Conservation (phyloP, 2,888 invertebrate genomes). For the Mesopsocus fuscifrons region DNA sequence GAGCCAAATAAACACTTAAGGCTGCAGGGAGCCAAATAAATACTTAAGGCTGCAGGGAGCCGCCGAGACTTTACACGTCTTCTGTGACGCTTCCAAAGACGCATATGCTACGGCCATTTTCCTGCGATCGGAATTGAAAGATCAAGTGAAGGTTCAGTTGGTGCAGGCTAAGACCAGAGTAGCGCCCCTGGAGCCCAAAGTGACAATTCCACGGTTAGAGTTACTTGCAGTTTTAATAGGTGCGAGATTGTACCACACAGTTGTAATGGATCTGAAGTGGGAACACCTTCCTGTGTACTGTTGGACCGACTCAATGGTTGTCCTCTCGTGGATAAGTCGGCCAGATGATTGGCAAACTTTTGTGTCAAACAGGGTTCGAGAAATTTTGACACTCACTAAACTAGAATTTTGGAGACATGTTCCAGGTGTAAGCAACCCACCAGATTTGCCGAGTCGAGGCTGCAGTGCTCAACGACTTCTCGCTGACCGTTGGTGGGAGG, state of each 20-base stretch:
- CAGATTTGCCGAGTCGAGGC: conserved; percentile 17
- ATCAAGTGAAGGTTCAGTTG: conserved; percentile 15
- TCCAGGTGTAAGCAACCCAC: conserved; percentile 15
- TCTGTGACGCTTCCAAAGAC: conserved; percentile 18
- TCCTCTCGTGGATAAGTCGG: conserved; percentile 15
- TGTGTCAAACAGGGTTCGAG: conserved; percentile 15
- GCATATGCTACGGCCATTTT: conserved; percentile 19
- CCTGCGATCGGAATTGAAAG: conserved; percentile 15
- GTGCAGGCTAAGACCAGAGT: conserved; percentile 18
- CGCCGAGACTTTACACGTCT: conserved; percentile 17
- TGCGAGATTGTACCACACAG: conserved; percentile 1
- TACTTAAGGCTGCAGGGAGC: too few species aligned
- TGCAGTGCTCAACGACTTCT: conserved; percentile 9
- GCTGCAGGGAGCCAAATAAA: too few species aligned
- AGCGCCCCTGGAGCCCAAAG: conserved; percentile 13
- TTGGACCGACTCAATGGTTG: conserved; percentile 15
- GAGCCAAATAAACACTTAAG: too few species aligned
- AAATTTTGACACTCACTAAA: conserved; percentile 13
- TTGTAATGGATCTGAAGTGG: conserved; percentile 5
- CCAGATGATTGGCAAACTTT: conserved; percentile 16
- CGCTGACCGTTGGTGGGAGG: conserved; percentile 15
- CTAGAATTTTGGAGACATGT: conserved; percentile 15
- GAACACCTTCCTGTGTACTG: not conserved
- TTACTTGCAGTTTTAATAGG: conserved; percentile 16
- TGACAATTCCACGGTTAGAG: conserved; percentile 15